Evolutionary conservation across 2,797 vertebrate species (phyloP).

Genomic region (Crotalus adamanteus): DNA sequence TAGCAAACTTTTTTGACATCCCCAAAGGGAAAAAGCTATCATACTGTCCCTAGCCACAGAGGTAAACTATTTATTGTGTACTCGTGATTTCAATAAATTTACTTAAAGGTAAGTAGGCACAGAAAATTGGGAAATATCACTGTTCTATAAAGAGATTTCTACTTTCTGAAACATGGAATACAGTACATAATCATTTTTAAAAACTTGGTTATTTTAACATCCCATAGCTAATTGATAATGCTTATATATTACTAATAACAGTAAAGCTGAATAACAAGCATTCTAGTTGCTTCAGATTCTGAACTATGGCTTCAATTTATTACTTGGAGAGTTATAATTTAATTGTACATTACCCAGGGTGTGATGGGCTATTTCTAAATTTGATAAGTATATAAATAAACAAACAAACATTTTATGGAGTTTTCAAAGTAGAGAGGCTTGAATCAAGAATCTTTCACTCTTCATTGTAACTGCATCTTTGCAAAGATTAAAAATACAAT

Average conservation of each 20-base stretch:
- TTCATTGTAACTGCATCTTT: background rate
- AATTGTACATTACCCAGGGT: background rate
- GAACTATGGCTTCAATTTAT: background rate
- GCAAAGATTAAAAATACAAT: background rate
- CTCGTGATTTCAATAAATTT: background rate
- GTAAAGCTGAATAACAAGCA: background rate
- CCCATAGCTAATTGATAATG: background rate
- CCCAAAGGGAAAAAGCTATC: background rate
- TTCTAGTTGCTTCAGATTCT: background rate
- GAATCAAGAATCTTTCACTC: background rate
- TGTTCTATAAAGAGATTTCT: background rate
- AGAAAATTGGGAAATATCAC: background rate
- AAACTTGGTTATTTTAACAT: background rate
- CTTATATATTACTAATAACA: background rate
- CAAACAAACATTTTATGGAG: background rate
- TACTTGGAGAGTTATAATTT: background rate
- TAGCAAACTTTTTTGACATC: background rate
- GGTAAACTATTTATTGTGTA: background rate
- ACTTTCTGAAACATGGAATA: background rate
- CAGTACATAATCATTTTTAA: background rate
- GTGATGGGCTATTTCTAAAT: background rate
- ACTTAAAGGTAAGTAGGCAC: background rate
- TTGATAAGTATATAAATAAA: background rate
- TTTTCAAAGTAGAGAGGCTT: background rate
- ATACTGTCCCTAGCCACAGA: background rate